A percentile compares a stretch with the other conserved stretches of the same genome.
These are phyloP conservation scores for Todus mexicanus DNA, from an alignment of 2,797 vertebrate genomes.

Conservation along the genomic window DNA sequence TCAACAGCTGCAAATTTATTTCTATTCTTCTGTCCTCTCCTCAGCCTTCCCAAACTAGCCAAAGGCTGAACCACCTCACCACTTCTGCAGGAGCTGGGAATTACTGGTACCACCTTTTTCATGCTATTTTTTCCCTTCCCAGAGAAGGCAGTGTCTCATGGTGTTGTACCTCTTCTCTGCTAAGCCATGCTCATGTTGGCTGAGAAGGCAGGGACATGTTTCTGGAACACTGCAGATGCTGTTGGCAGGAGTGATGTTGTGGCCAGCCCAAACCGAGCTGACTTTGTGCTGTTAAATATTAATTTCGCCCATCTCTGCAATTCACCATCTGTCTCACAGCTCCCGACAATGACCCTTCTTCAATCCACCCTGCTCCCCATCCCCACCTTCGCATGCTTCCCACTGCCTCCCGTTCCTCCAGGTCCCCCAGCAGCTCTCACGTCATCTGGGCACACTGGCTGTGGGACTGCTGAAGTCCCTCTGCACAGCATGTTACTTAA, in stretches of 20 bases:
- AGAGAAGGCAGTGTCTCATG: background rate
- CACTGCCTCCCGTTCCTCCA: background rate
- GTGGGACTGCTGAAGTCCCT: background rate
- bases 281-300: constrained; percentile 4
- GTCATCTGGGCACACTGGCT: background rate
- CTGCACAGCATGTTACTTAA: background rate
- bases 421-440: background rate
- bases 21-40: background rate
- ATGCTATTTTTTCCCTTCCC: background rate
- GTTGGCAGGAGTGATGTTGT: background rate
- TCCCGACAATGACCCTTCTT: background rate
- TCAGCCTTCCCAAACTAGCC: background rate
- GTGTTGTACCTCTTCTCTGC: background rate
- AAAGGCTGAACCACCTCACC: background rate
- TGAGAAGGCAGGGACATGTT: background rate
- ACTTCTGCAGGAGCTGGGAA: background rate
- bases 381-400: background rate
- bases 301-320: constrained; percentile 2
- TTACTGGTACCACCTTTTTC: background rate
- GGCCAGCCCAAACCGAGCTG: background rate
- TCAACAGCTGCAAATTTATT: background rate
- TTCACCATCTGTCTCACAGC: background rate
- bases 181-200: background rate
- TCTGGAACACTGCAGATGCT: background rate
- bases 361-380: background rate